These are phyloP conservation scores for Ooceraea biroi DNA, from an alignment of 1,140 invertebrate genomes.

Conservation along the genomic window DNA sequence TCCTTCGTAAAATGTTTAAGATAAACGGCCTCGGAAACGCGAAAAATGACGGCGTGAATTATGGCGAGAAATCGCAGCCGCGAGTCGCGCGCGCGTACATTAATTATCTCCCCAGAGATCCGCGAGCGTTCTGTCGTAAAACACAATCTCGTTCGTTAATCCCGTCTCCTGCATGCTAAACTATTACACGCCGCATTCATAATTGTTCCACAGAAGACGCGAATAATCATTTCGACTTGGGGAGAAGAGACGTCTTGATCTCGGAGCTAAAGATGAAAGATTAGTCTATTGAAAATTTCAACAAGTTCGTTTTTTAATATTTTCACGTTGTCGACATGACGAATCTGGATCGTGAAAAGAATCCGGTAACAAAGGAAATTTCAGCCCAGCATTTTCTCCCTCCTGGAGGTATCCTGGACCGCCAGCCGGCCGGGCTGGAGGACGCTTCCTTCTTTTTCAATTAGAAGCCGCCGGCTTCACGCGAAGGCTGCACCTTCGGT, in stretches of 20 bases:
- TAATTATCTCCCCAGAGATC: conserved; percentile 32
- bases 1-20: conserved; percentile 20
- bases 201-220: not conserved
- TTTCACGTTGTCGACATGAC: too few species aligned
- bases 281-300: not conserved
- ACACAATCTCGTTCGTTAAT: conserved; percentile 12
- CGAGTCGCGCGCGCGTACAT: conserved; percentile 7
- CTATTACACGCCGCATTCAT: not conserved
- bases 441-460: conserved; percentile 43
- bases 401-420: not conserved
- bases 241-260: too few species aligned
- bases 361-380: not conserved
- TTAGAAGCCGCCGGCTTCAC: conserved; percentile 18
- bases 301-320: too few species aligned
- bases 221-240: not conserved
- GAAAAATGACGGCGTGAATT: conserved; percentile 16
- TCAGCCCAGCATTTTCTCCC: not conserved
- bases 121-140: not conserved
- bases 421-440: not conserved
- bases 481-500: conserved; percentile 1
- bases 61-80: not conserved
- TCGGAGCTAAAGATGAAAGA: not conserved
- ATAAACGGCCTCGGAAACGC: conserved; percentile 23
- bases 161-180: not conserved
- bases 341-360: not conserved